Base-by-base conservation (phyloP, 2,888 invertebrate species). In the Asteroscopus sphinx region DNA sequence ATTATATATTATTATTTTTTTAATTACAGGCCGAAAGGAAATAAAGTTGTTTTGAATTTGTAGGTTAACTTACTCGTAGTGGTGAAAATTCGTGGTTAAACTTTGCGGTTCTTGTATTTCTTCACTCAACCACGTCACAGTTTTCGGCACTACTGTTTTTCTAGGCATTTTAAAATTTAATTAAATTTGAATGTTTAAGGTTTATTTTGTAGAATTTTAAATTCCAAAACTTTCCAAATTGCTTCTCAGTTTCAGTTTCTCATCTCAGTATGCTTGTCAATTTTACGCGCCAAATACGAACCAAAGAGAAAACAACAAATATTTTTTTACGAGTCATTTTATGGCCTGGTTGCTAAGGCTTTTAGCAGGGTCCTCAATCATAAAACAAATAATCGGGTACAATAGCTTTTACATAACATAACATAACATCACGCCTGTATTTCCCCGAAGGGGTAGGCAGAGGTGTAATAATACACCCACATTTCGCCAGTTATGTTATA, bases 91-190 rank as follows among this genome's bases (percentile, higher is more conserved):
- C 45, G 74, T 83, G 1, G 88, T 87, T 59, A 86, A 76, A 71
- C 81, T 86, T 52, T 85, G 83, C 40, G 88, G 85, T 72, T 87
- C 83, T 25, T 77, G 67, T 58, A 92, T 75, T 83, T 88, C 87
- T 26, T 90, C 88, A 77, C 92, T 90, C 13, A 93, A 81, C 94
- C 94, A 94, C 28, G 76, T 83, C 7, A 94, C 92, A 12, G 86
- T 79, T 73, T 83, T 87, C 1, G 77, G 73, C 33, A 73, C 28
- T 15, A 56, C 48, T 74, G 68, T 81, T 78, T 76, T 81, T 57
- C 84, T 79, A 77, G 88, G 86, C 82, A 79, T 87, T 58, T 61
- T 68, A 37, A 21, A 21, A 7, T 12, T 40, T 16, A 30, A 3
- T 2, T 26, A 13, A 8, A 21, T 3, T 26, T 3, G 2, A 9